phyloP scores from a whole-genome alignment of 2,113 vertebrate species.

The Rhinolophus ferrumequinum region DNA sequence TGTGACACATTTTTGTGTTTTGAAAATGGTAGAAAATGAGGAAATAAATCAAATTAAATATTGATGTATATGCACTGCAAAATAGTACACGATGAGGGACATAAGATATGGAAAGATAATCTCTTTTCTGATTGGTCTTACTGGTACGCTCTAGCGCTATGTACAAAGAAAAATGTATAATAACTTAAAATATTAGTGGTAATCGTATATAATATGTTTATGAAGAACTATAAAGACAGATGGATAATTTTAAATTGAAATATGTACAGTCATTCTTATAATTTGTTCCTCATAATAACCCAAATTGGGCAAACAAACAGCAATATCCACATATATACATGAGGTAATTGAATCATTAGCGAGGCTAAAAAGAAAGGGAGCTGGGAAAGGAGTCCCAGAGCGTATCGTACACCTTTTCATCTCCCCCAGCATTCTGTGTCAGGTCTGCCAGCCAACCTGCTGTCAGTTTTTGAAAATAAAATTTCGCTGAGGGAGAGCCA shows the following conservation, averaged over 20 bases:
- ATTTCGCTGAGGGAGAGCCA: background rate
- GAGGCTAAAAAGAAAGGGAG: background rate
- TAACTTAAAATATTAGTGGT: background rate
- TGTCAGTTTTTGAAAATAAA: background rate
- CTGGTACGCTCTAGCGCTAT: background rate
- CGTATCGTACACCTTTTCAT: accelerated
- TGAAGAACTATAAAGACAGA: background rate
- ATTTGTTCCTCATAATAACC: background rate
- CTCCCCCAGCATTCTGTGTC: background rate
- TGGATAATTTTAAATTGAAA: background rate
- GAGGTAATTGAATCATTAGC: background rate
- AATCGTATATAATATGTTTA: background rate
- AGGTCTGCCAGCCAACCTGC: background rate
- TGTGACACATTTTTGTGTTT: background rate
- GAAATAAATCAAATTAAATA: background rate
- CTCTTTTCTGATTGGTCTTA: background rate
- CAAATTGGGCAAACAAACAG: background rate
- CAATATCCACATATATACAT: background rate
- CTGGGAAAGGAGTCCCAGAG: background rate
- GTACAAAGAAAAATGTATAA: background rate
- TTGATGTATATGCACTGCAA: background rate
- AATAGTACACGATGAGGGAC: background rate
- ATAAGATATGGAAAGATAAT: background rate
- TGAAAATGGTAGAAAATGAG: background rate
- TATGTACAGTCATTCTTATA: background rate